A percentile compares a stretch with the other conserved stretches of the same genome.
Evolutionary conservation across 2,888 invertebrate genomes (phyloP).

Genomic region (Oscheius sp.): DNA sequence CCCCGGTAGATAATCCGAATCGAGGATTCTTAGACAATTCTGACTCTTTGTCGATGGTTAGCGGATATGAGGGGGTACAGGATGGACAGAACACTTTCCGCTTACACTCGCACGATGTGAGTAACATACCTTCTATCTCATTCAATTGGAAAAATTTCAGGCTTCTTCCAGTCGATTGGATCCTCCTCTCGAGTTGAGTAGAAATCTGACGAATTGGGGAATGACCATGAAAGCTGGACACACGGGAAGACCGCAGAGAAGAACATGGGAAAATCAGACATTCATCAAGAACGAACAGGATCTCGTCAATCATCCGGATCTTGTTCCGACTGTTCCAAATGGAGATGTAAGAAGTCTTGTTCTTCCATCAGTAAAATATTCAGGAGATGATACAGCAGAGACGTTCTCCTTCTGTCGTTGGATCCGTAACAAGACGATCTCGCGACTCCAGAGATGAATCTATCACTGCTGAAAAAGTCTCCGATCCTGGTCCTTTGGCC

Average conservation of each 20-base stretch:
- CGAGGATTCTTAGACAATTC: conserved; percentile 20
- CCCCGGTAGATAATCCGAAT: not conserved
- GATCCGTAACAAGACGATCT: not conserved
- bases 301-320: conserved; percentile 57
- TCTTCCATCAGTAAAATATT: no score
- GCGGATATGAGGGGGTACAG: conserved; percentile 17
- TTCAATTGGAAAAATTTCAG: conserved; percentile 12
- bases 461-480: not conserved
- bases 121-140: not conserved
- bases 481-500: conserved; percentile 12
- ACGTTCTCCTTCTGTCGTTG: conserved; percentile 20
- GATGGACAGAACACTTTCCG: conserved; percentile 30
- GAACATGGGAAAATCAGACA: conserved; percentile 66
- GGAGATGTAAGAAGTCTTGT: conserved; percentile 37
- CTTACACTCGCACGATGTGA: conserved; percentile 34
- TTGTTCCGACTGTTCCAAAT: conserved; percentile 51
- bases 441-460: conserved; percentile 17
- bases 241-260: conserved; percentile 43
- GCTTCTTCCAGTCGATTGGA: conserved; percentile 54
- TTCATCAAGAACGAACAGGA: conserved; percentile 61
- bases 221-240: conserved; percentile 42
- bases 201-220: conserved; percentile 70
- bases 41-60: conserved; percentile 2
- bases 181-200: conserved; percentile 65
- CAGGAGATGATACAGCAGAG: conserved; percentile 25